Percentiles rank a stretch among this genome's conserved stretches.
phyloP scores from a whole-genome alignment of 2,113 vertebrate species.

The Hippopotamus amphibius region DNA sequence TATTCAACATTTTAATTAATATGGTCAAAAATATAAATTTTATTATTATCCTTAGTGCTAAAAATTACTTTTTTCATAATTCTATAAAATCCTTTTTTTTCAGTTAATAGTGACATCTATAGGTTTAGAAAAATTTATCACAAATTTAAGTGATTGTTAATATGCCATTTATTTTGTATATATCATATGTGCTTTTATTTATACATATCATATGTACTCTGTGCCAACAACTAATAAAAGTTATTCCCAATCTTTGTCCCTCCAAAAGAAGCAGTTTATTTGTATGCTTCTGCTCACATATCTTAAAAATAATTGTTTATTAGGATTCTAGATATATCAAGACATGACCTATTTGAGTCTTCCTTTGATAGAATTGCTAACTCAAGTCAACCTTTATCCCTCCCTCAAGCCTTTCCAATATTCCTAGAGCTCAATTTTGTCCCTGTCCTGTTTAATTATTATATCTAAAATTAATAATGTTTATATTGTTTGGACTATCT shows the following conservation, averaged over 20 bases:
- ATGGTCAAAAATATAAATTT: neutral
- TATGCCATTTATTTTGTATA: neutral
- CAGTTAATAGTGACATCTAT: neutral
- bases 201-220: neutral
- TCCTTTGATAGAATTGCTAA: neutral
- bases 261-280: neutral
- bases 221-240: neutral
- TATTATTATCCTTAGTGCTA: neutral
- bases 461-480: neutral
- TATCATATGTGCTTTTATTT: neutral
- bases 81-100: neutral
- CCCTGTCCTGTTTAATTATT: neutral
- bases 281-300: neutral
- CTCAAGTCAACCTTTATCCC: neutral
- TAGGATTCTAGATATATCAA: neutral
- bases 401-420: neutral
- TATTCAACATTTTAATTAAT: conserved; percentile 8
- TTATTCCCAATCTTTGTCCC: neutral
- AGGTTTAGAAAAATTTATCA: neutral
- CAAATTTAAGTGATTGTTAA: neutral
- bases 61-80: neutral
- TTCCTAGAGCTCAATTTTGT: neutral
- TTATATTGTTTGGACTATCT: neutral
- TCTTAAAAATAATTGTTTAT: neutral
- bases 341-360: neutral